Evolutionary conservation across 2,113 vertebrate species (phyloP), one percentile per base, ranked within the genome.

Genomic region (Synodontis membranacea): DNA sequence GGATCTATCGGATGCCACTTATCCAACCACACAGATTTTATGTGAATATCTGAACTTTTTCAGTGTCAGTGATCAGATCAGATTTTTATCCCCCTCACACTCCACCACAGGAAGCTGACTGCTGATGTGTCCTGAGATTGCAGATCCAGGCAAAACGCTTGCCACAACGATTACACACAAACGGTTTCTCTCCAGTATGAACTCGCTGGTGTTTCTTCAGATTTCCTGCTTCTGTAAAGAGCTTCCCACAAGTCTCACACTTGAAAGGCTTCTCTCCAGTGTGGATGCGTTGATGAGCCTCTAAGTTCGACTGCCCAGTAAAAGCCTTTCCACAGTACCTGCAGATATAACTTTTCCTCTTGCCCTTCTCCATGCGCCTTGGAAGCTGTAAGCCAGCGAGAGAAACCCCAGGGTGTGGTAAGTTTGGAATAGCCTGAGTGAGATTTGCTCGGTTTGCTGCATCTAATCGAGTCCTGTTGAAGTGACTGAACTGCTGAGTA

Each of bases 161-260:
- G 15, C 94, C 94, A 28, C 94, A 95, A 25, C 89, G 89, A 15
- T 86, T 68, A 62, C 94, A 95, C 75, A 84, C 83, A 83, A 90
- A 95, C 15, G 94, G 94, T 79, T 95, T 95, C 89, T 95, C 94
- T 50, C 94, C 93, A 0, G 94, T 95, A 87, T 95, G 94, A 52
- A 95, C 93, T 1, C 94, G 89, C 89, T 94, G 94, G 89, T 95
- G 94, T 72, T 94, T 95, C 79, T 95, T 95, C 64, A 95, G 91
- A 86, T 95, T 95, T 5, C 94, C 93, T 0, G 94, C 94, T 90
- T 95, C 94, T 0, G 94, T 93, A 86, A 95, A 95, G 56, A 88
- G 80, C 74, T 94, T 94, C 21, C 94, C 94, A 12, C 94, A 95
- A 14, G 89, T 94, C 56, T 89, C 83, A 2, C 94, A 95, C 87